phyloP scores from a whole-genome alignment of 2,797 vertebrate genomes.

The Urocyon cinereoargenteus region DNA sequence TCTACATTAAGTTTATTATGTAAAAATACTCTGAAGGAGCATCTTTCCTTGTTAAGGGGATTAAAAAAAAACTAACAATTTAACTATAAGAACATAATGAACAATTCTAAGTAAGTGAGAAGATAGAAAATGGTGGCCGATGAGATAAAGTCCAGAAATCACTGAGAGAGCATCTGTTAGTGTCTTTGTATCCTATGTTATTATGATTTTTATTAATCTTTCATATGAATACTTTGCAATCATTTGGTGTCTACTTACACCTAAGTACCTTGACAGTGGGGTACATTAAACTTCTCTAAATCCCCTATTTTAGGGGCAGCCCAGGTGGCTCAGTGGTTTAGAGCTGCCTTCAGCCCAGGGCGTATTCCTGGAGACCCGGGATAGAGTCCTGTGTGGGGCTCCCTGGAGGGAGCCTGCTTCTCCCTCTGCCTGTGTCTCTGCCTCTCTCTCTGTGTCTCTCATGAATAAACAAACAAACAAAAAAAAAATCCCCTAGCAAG shows the following conservation, averaged over 20 bases:
- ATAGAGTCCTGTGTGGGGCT: too few relatives aligned
- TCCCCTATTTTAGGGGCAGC: not conserved
- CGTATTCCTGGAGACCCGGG: too few relatives aligned
- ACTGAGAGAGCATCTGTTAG: constrained; percentile 11
- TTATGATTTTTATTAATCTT: not conserved
- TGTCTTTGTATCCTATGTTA: not conserved
- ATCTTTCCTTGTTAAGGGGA: constrained; percentile 16
- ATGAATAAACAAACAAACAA: too few relatives aligned
- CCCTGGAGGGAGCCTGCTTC: too few relatives aligned
- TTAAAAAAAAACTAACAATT: not conserved
- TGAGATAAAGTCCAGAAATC: constrained; percentile 19
- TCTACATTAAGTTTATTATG: not conserved
- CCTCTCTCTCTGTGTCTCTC: too few relatives aligned
- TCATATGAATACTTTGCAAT: not conserved
- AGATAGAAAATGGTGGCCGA: not conserved
- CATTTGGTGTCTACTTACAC: not conserved
- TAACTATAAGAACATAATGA: not conserved
- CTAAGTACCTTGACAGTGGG: not conserved
- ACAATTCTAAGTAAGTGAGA: constrained; percentile 4
- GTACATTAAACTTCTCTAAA: not conserved
- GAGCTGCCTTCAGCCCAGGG: too few relatives aligned
- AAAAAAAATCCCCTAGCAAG: not conserved
- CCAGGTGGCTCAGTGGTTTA: too few relatives aligned
- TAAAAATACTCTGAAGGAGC: not conserved
- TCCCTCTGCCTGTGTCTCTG: too few relatives aligned